Percentiles rank a stretch among this genome's conserved stretches.
Conservation (phyloP, 1,140 invertebrate genomes). For the Zaprionus gabonicus region DNA sequence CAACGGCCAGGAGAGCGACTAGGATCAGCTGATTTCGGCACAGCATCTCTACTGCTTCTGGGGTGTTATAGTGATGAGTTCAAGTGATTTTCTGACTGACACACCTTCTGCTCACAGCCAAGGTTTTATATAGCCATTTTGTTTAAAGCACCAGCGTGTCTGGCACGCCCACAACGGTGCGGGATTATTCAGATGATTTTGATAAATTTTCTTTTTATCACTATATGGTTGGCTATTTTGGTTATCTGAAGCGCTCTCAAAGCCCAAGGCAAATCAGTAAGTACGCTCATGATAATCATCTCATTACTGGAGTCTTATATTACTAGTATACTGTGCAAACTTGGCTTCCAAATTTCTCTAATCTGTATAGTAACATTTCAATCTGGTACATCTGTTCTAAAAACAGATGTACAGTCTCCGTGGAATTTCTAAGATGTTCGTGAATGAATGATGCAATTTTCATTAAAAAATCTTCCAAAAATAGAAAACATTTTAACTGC, state of each 20-base stretch:
- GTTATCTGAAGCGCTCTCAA: slow-evolving; percentile 8
- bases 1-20: neutral
- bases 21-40: slow-evolving; percentile 13
- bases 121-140: slow-evolving; percentile 32
- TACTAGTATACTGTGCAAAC: neutral
- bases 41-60: slow-evolving; percentile 10
- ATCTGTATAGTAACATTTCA: neutral
- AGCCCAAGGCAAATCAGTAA: slow-evolving; percentile 16
- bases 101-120: neutral
- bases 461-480: neutral
- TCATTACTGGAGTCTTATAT: neutral
- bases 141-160: neutral
- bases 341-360: neutral
- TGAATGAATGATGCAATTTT: neutral
- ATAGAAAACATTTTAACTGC: neutral
- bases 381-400: neutral
- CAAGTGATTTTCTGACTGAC: slow-evolving; percentile 11
- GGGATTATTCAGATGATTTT: slow-evolving; percentile 22
- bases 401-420: neutral
- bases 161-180: neutral
- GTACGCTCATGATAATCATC: slow-evolving; percentile 2
- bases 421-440: neutral
- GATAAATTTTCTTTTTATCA: slow-evolving; percentile 31
- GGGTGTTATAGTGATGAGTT: neutral
- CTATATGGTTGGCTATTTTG: slow-evolving; percentile 15